Evolutionary conservation across 2,888 invertebrate species (phyloP).

Genomic region (Mesorhabditis spiculigera): DNA sequence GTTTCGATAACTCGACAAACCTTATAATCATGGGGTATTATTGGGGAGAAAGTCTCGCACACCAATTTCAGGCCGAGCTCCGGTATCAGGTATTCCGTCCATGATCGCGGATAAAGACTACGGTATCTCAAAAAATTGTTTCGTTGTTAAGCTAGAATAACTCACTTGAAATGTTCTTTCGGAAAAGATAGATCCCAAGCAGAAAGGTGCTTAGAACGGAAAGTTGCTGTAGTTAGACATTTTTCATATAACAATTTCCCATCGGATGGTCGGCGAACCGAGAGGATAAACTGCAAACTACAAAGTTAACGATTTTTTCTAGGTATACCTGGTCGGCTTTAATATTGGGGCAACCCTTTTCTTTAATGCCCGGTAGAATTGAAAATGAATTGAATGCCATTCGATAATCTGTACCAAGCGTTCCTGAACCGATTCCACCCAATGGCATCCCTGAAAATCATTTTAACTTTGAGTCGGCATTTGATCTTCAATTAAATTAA

Average conservation of each 20-base stretch:
- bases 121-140: constrained; percentile 57
- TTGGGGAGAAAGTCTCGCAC: constrained; percentile 85
- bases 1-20: constrained; percentile 12
- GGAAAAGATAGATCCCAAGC: constrained; percentile 46
- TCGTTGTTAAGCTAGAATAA: neutral
- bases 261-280: constrained; percentile 65
- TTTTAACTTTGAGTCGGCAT: neutral
- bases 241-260: constrained; percentile 57
- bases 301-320: neutral
- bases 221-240: constrained; percentile 46
- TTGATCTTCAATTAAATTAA: neutral
- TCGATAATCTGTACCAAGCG: constrained; percentile 84
- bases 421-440: constrained; percentile 77
- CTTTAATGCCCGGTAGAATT: constrained; percentile 69
- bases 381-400: constrained; percentile 84
- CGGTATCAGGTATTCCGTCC: constrained; percentile 83
- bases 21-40: constrained; percentile 69
- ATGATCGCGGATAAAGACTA: constrained; percentile 83
- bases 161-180: constrained; percentile 38
- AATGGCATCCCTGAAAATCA: constrained; percentile 72
- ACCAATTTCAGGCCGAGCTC: constrained; percentile 75
- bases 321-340: constrained; percentile 5
- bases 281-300: constrained; percentile 78
- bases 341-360: constrained; percentile 38
- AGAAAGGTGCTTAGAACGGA: constrained; percentile 23